Conservation (phyloP, 1,140 invertebrate species). For the Drosophila ogumai region DNA sequence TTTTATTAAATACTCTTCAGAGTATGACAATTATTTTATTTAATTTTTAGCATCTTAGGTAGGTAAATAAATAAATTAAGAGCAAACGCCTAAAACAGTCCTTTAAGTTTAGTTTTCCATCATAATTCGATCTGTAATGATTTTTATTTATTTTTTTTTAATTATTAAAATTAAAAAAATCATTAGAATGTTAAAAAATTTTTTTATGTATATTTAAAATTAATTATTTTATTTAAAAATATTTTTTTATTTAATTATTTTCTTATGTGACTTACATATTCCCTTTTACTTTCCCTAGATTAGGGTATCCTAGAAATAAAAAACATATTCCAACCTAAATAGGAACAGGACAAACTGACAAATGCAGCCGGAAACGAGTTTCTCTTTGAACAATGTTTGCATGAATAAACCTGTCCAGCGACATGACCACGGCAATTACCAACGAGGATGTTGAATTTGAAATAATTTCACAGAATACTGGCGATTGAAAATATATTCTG, state of each 20-base stretch:
- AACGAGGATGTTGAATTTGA: constrained; percentile 10
- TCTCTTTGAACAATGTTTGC: constrained; percentile 79
- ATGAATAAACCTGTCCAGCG: constrained; percentile 66
- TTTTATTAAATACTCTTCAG: not conserved
- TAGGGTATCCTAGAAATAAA: constrained; percentile 7
- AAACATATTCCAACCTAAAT: constrained; percentile 6
- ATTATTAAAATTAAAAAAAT: no score
- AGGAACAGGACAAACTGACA: constrained; percentile 65
- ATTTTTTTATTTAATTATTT: not conserved
- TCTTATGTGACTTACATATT: not conserved
- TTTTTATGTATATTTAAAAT: not conserved
- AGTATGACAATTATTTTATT: no score
- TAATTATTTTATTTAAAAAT: not conserved
- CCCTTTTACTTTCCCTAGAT: not conserved
- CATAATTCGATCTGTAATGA: not conserved
- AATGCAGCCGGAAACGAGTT: constrained; percentile 65
- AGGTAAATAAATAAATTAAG: not conserved
- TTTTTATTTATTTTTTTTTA: no score
- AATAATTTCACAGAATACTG: constrained; percentile 6
- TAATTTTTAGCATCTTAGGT: no score
- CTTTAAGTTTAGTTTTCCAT: not conserved
- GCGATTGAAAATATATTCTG: not conserved
- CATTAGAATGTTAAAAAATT: no score
- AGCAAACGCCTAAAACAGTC: not conserved
- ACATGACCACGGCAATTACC: constrained; percentile 33